A percentile compares a stretch with the other conserved stretches of the same genome.
These are phyloP conservation scores for Speoplatyrhinus poulsoni DNA, from an alignment of 2,113 vertebrate species.

Conservation along the genomic window DNA sequence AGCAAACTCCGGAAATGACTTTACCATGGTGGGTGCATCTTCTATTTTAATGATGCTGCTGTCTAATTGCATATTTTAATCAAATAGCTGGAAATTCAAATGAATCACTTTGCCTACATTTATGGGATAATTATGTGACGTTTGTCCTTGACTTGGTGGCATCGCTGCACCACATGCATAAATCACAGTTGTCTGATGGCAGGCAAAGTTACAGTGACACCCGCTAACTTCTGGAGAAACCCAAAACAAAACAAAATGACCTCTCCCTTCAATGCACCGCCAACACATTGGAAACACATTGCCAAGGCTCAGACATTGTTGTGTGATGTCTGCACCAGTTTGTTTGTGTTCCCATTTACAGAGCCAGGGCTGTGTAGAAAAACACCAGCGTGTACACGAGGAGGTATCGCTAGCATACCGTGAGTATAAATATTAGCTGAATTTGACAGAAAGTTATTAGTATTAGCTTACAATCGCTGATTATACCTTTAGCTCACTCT, in stretches of 20 bases:
- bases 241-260: no score
- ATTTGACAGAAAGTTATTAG: no score
- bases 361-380: no score
- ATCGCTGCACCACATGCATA: conserved; percentile 55
- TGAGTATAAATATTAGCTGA: no score
- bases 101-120: conserved; percentile 67
- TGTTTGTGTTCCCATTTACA: no score
- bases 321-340: no score
- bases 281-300: no score
- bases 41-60: conserved; percentile 31
- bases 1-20: conserved; percentile 48
- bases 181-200: conserved; percentile 53
- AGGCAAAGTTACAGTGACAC: conserved; percentile 67
- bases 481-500: conserved; percentile 10
- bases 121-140: conserved; percentile 68
- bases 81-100: conserved; percentile 69
- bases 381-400: no score
- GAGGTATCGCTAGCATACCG: no score
- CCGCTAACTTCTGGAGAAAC: conserved; percentile 54
- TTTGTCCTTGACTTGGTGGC: conserved; percentile 73
- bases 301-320: no score
- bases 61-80: conserved; percentile 75
- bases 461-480: no score
- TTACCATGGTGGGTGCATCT: conserved; percentile 35
- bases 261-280: no score